These are phyloP conservation scores for Epizoanthus stellaris DNA, from an alignment of 92 coral and sea anemone genomes.

Conservation along the genomic window DNA sequence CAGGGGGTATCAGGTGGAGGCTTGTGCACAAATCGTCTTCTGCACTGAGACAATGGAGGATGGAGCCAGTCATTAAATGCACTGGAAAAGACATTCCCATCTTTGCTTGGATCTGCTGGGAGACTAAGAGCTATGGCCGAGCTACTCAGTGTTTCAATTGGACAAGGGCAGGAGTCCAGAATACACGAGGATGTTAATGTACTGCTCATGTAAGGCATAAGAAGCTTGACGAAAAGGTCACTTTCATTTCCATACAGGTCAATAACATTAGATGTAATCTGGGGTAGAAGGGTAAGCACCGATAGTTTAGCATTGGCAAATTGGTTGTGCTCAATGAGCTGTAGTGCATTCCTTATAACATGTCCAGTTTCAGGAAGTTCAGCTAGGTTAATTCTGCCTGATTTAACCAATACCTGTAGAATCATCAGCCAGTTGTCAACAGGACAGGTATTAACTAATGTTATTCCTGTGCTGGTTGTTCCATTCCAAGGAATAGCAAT, in stretches of 20 bases:
- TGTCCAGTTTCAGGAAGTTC: conserved; percentile 42
- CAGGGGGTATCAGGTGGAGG: conserved; percentile 11
- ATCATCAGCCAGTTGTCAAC: conserved; percentile 69
- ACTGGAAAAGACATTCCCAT: conserved; percentile 29
- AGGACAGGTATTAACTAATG: conserved; percentile 53
- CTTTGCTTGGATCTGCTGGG: conserved; percentile 13
- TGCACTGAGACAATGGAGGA: conserved; percentile 32
- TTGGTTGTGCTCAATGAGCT: conserved; percentile 40
- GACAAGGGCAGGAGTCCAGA: conserved; percentile 48
- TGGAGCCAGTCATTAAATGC: conserved; percentile 53
- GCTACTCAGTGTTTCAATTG: conserved; percentile 10
- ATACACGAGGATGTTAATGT: conserved; percentile 44
- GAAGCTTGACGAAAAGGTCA: conserved; percentile 47
- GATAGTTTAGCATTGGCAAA: conserved; percentile 52
- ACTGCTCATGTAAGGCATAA: conserved; percentile 44
- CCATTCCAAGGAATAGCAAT: conserved; percentile 62
- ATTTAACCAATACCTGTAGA: conserved; percentile 52
- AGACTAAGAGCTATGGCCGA: conserved; percentile 4
- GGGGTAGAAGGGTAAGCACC: conserved; percentile 31
- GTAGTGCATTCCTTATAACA: conserved; percentile 32
- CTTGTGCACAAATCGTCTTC: conserved; percentile 26
- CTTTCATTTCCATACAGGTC: conserved; percentile 66
- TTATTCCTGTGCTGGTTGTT: conserved; percentile 39
- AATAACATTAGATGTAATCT: conserved; percentile 29
- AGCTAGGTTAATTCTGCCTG: conserved; percentile 36